These are phyloP conservation scores for Macrostomum cliftonense DNA, from an alignment of 2,888 invertebrate species.

Conservation along the genomic window DNA sequence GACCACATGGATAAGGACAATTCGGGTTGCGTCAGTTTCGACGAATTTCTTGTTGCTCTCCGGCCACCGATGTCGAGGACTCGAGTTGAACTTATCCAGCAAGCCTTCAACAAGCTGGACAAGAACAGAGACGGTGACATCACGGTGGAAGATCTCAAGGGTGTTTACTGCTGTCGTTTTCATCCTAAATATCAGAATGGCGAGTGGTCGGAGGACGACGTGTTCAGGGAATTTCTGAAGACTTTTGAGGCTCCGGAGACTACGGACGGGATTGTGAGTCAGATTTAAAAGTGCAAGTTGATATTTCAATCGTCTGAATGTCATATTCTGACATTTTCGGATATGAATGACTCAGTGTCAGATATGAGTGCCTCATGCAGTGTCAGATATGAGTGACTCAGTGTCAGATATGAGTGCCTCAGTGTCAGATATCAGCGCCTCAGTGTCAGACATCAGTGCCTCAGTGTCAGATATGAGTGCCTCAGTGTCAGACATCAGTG, in stretches of 20 bases:
- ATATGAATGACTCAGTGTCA: too few relatives aligned
- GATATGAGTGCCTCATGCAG: too few relatives aligned
- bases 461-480: too few relatives aligned
- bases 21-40: conserved; percentile 63
- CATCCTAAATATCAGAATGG: conserved; percentile 70
- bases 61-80: conserved; percentile 40
- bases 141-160: conserved; percentile 19
- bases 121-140: conserved; percentile 58
- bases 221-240: conserved; percentile 56
- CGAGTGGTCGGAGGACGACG: conserved; percentile 61
- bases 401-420: too few relatives aligned
- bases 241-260: conserved; percentile 53
- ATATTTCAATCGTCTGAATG: too few relatives aligned
- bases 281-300: too few relatives aligned
- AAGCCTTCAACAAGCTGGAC: conserved; percentile 51
- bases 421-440: too few relatives aligned
- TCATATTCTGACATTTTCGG: too few relatives aligned
- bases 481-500: too few relatives aligned
- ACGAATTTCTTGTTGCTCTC: conserved; percentile 64
- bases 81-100: conserved; percentile 20
- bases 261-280: conserved; percentile 8
- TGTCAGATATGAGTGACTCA: too few relatives aligned
- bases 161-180: conserved; percentile 57
- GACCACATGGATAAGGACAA: conserved; percentile 58
- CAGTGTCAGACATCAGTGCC: too few relatives aligned